phyloP scores from a whole-genome alignment of 2,888 invertebrate genomes.

The Ectemnius lituratus region DNA sequence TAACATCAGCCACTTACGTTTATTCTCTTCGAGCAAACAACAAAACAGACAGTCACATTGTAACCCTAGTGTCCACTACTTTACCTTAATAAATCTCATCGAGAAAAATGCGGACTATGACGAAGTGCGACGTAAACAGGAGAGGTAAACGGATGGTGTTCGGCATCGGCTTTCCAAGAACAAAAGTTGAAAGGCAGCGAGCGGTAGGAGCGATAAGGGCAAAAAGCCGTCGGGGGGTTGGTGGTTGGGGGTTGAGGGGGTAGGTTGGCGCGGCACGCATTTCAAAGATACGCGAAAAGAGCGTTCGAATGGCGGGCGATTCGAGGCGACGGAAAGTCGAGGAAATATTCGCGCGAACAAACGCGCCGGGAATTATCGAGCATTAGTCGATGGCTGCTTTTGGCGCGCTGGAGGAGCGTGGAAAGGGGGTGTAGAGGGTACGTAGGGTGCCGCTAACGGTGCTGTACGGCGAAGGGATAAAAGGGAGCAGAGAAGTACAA shows the following conservation, averaged over 20 bases:
- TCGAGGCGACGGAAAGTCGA: constrained; percentile 59
- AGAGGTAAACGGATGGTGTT: constrained; percentile 37
- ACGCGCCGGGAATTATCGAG: constrained; percentile 70
- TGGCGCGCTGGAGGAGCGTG: constrained; percentile 57
- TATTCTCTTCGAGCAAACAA: neutral
- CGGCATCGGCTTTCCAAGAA: constrained; percentile 43
- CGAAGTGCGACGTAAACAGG: constrained; percentile 29
- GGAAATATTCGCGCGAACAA: constrained; percentile 65
- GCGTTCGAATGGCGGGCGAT: constrained; percentile 52
- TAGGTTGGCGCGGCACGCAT: constrained; percentile 35
- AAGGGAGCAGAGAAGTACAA: constrained; percentile 72
- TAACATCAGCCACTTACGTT: neutral
- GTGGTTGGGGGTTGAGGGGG: constrained; percentile 7
- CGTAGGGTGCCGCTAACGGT: constrained; percentile 30
- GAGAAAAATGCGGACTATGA: constrained; percentile 22
- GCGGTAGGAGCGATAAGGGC: constrained; percentile 11
- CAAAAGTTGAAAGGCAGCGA: constrained; percentile 39
- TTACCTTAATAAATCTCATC: constrained; percentile 36
- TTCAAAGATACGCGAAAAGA: constrained; percentile 61
- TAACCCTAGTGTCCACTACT: constrained; percentile 25
- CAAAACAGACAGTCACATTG: neutral
- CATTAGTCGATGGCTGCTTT: constrained; percentile 73
- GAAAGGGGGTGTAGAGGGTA: constrained; percentile 50
- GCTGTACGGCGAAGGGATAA: constrained; percentile 66
- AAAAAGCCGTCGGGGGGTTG: constrained; percentile 30